Percentiles rank a stretch among this genome's conserved stretches.
Conservation (phyloP, 2,113 vertebrate genomes). For the Passer domesticus region DNA sequence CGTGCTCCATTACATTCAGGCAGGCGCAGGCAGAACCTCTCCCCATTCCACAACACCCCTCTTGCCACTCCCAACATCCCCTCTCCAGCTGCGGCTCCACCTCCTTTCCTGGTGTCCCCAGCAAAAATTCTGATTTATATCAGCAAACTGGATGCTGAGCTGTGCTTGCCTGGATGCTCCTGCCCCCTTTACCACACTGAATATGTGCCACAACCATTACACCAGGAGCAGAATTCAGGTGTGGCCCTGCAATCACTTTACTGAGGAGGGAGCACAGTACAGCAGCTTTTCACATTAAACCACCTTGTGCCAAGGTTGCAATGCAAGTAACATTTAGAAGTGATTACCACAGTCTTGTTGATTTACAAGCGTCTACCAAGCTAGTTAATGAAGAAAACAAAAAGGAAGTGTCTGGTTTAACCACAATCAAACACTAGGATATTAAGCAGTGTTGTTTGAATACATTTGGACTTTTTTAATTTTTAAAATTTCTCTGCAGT, state of each 20-base stretch:
- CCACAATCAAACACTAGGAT: neutral
- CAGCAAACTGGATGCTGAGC: neutral
- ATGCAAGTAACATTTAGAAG: neutral
- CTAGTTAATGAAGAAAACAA: neutral
- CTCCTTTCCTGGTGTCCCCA: too few relatives aligned
- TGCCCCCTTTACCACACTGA: accelerated
- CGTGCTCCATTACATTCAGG: neutral
- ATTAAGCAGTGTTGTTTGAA: neutral
- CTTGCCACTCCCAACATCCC: neutral
- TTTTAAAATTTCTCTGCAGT: neutral
- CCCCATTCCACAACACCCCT: neutral
- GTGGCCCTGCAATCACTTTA: neutral
- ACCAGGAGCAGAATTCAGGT: neutral
- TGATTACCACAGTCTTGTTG: neutral
- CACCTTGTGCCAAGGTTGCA: neutral
- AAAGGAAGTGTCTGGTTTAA: neutral
- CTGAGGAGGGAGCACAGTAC: accelerated
- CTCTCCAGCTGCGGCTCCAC: neutral
- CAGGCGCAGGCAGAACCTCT: neutral
- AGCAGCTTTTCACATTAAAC: neutral
- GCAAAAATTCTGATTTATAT: neutral
- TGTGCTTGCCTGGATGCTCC: neutral
- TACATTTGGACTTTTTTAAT: neutral
- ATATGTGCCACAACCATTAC: accelerated
- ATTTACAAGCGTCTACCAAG: neutral